phyloP scores from a whole-genome alignment of 2,113 vertebrate genomes.

The Ia io region DNA sequence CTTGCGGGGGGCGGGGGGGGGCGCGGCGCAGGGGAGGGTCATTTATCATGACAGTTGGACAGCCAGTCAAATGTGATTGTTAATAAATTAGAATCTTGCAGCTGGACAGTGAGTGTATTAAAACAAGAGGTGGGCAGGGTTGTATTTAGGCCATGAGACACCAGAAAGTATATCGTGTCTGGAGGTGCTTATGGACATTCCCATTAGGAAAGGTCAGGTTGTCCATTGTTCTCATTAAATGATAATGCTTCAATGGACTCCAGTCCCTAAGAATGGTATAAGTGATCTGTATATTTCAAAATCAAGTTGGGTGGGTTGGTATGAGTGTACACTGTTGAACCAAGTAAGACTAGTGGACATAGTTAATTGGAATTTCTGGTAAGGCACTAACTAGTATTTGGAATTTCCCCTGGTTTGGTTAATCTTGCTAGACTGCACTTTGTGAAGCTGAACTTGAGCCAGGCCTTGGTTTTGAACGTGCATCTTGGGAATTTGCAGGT shows the following conservation, averaged over 20 bases:
- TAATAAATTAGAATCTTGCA: background rate
- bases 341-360: background rate
- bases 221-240: background rate
- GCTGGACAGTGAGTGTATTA: background rate
- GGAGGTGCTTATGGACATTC: background rate
- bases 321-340: background rate
- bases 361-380: too few species aligned
- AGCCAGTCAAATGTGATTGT: background rate
- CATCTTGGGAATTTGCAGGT: background rate
- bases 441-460: background rate
- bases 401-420: background rate
- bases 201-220: background rate
- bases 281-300: background rate
- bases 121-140: background rate
- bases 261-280: rapidly evolving
- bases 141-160: background rate
- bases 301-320: background rate
- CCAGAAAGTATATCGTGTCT: background rate
- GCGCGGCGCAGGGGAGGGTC: too few species aligned
- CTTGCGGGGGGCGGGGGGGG: background rate
- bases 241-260: background rate
- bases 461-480: background rate
- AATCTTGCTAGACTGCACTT: rapidly evolving
- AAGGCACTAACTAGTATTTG: background rate
- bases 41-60: background rate